Percentiles rank a stretch among this genome's conserved stretches.
phyloP scores from a whole-genome alignment of 2,888 invertebrate genomes.

The Bellardia bayeri region DNA sequence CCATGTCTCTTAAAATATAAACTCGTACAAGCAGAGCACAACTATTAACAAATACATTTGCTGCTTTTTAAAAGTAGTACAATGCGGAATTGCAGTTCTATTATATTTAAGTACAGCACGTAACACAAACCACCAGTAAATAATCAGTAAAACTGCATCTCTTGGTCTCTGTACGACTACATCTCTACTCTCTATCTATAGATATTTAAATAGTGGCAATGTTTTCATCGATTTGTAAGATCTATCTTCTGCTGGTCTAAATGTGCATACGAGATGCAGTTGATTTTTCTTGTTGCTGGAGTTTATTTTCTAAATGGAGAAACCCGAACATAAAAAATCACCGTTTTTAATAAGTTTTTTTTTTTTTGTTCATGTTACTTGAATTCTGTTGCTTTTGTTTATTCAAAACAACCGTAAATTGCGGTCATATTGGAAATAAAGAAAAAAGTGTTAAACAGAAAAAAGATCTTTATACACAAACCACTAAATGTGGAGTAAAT shows the following conservation, averaged over 20 bases:
- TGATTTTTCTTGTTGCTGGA: conserved; percentile 31
- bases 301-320: conserved; percentile 60
- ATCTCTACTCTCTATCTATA: conserved; percentile 3
- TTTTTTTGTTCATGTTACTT: background rate
- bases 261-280: conserved; percentile 52
- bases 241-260: conserved; percentile 46
- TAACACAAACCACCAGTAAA: conserved; percentile 25
- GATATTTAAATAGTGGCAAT: background rate
- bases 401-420: conserved; percentile 62
- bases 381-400: conserved; percentile 24
- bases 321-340: conserved; percentile 54
- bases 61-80: conserved; percentile 32
- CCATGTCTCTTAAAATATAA: background rate
- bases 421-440: conserved; percentile 63
- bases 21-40: too few relatives aligned
- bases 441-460: conserved; percentile 21
- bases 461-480: conserved; percentile 39
- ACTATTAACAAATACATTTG: background rate
- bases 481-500: background rate
- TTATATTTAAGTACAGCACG: too few relatives aligned
- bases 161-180: background rate
- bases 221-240: conserved; percentile 41
- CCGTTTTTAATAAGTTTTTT: conserved; percentile 43
- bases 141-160: conserved; percentile 38
- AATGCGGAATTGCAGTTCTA: conserved; percentile 35